These are phyloP conservation scores for Lycocorax pyrrhopterus DNA, from an alignment of 2,113 vertebrate species.

Conservation along the genomic window DNA sequence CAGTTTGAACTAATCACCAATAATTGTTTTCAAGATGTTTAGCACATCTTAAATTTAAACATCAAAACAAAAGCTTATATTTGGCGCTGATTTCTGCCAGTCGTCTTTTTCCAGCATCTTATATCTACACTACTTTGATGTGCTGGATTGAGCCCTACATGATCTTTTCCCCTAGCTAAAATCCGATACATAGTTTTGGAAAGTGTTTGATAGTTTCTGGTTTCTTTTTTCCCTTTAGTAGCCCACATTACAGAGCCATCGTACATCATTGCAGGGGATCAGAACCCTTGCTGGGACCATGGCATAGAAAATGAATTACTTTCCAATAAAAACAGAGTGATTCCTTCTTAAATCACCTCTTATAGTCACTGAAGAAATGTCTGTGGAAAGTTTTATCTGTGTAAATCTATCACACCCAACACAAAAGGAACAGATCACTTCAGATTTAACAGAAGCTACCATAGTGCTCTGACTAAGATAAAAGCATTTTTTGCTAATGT, in stretches of 20 bases:
- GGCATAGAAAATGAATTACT: not conserved
- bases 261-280: not conserved
- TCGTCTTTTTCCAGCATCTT: not conserved
- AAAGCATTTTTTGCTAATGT: not conserved
- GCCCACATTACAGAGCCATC: not conserved
- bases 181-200: not conserved
- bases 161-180: not conserved
- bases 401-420: not conserved
- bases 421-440: not conserved
- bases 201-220: not conserved
- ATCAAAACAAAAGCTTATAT: constrained; percentile 66
- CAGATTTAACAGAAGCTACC: constrained; percentile 28
- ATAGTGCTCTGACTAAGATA: not conserved
- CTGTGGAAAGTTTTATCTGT: not conserved
- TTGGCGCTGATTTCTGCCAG: constrained; percentile 33
- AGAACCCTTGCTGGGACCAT: not conserved
- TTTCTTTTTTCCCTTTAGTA: not conserved
- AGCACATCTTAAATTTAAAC: constrained; percentile 60
- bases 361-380: not conserved
- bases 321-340: not conserved
- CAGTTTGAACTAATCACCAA: constrained; percentile 67
- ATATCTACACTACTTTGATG: not conserved
- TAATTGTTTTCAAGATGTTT: constrained; percentile 65
- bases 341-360: not conserved
- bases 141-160: not conserved